A percentile compares a stretch with the other conserved stretches of the same genome.
Conservation (phyloP, 2,113 vertebrate genomes). For the Triplophysa tibetana region DNA sequence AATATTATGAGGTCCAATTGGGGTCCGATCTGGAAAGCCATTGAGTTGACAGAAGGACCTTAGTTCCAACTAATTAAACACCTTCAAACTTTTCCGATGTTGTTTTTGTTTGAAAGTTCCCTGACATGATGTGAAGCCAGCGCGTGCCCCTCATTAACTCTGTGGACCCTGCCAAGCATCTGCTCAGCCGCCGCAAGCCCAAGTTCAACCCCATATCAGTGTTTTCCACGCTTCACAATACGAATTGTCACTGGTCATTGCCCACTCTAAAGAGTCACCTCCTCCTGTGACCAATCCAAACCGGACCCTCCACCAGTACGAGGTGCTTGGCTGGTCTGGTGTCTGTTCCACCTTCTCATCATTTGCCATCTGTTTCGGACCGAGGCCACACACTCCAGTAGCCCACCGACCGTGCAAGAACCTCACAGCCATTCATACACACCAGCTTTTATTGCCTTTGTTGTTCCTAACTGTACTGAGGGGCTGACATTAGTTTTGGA, state of each 20-base stretch:
- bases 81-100: constrained; percentile 52
- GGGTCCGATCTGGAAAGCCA: constrained; percentile 41
- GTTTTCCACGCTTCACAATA: constrained; percentile 58
- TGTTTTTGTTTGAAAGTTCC: constrained; percentile 51
- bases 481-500: constrained; percentile 63
- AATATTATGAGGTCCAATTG: constrained; percentile 42
- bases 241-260: constrained; percentile 69
- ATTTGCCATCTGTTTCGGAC: constrained; percentile 72
- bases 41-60: constrained; percentile 50
- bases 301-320: constrained; percentile 68
- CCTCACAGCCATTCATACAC: constrained; percentile 58
- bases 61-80: constrained; percentile 57
- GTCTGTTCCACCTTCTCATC: constrained; percentile 58
- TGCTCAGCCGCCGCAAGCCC: constrained; percentile 44
- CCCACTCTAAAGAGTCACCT: constrained; percentile 48
- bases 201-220: constrained; percentile 56
- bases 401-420: constrained; percentile 71
- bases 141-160: constrained; percentile 58
- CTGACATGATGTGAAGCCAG: constrained; percentile 50
- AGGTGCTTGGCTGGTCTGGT: constrained; percentile 56
- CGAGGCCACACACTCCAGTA: constrained; percentile 59
- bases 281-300: constrained; percentile 47
- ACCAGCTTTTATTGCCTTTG: constrained; percentile 58
- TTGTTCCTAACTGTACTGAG: constrained; percentile 61
- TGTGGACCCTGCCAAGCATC: constrained; percentile 47